A percentile compares a stretch with the other conserved stretches of the same genome.
Evolutionary conservation across 2,888 invertebrate genomes (phyloP).

Genomic region (Teleogryllus oceanicus): DNA sequence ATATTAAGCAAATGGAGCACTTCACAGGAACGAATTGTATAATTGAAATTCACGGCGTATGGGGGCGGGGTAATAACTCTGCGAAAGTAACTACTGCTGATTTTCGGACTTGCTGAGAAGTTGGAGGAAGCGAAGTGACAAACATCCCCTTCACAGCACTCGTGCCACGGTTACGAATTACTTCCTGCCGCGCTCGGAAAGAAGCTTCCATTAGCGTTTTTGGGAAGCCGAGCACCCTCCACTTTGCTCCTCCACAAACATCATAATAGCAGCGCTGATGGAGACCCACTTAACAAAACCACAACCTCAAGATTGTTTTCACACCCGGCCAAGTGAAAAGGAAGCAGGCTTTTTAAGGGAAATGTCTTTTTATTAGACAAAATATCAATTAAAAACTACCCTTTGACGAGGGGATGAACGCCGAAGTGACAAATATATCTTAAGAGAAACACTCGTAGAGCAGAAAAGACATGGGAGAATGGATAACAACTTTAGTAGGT

Average conservation of each 20-base stretch:
- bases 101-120: neutral
- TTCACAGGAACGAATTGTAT: neutral
- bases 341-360: too few species aligned
- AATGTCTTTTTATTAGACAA: too few species aligned
- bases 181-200: neutral
- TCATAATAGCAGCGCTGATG: neutral
- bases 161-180: neutral
- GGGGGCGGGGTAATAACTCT: neutral
- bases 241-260: neutral
- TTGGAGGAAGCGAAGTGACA: neutral
- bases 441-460: too few species aligned
- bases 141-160: neutral
- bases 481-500: too few species aligned
- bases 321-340: neutral
- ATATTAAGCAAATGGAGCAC: too few species aligned
- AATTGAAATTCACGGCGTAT: neutral
- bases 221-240: neutral
- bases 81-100: neutral
- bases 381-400: too few species aligned
- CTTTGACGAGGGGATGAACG: too few species aligned
- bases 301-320: neutral
- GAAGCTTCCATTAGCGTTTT: neutral
- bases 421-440: too few species aligned
- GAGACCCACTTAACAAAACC: constrained; percentile 8
- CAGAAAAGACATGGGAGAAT: too few species aligned